Base-by-base conservation (phyloP, 2,113 vertebrate species). In the Bettongia penicillata region DNA sequence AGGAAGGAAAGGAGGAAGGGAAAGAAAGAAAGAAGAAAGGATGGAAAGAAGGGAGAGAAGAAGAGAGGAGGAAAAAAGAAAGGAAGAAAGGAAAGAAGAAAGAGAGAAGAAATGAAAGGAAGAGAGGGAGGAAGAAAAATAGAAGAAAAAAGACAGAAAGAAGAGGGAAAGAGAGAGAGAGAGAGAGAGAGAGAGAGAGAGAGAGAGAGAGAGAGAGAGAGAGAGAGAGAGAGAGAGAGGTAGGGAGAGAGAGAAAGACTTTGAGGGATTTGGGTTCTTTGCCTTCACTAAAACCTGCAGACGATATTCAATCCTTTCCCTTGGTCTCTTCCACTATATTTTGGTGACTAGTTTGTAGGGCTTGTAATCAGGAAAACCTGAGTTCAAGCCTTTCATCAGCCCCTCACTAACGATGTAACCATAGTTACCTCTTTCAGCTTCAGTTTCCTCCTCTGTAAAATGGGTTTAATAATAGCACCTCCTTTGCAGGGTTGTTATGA, bases 81-180 rank as follows among this genome's bases (percentile, higher is more conserved):
- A 22, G 10, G 10, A 12, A 22, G 10, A 31, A 31, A 12, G 2
- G 22, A 12, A 23, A 31, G 3, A 12, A 14, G 10, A 9, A 12
- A 14, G 28, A 31, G 11, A 12, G 10, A 12, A 11, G 2, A 0
- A 14, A 5, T 1, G 1, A 14, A 26, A 4, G 1, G 7, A 11
- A 3, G 3, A 2, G 55, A 3, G 2, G 8, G 53, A 3, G 10
- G 7, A 28, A 11, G 4, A 28, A 19, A 61, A 19, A 53, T 5
- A 3, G 3, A 14, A 9, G 9, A 3, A 26, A 11, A 11, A 3
- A 8, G 26, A 9, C 0, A 26, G 11, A 9, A 2, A 31, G 10
- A 28, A 31, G 26, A 11, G 53, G 24, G 24, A 12, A 10, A 28
- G 8, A 11, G 3, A 61, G 8, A 53, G 24, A 3, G 3, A 14